These are phyloP conservation scores for Perizoma flavofasciatum DNA, from an alignment of 2,888 invertebrate genomes.

Conservation along the genomic window DNA sequence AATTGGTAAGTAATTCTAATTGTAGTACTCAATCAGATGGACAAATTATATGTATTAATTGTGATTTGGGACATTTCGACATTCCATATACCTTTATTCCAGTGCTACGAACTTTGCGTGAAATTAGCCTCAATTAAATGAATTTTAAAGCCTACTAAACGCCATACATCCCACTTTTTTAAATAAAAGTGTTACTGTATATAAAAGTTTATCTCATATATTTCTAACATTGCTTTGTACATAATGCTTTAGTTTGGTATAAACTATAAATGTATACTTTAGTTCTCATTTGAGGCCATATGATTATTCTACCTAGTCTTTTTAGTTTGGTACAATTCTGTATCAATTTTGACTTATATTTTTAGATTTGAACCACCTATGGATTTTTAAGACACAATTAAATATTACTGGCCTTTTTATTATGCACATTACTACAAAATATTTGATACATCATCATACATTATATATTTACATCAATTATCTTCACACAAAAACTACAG, in stretches of 20 bases:
- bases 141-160: constrained; percentile 19
- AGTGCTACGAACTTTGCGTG: background rate
- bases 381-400: constrained; percentile 16
- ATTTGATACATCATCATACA: background rate
- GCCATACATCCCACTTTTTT: constrained; percentile 47
- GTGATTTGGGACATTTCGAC: too few species aligned
- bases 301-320: constrained; percentile 63
- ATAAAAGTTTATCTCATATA: constrained; percentile 43
- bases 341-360: constrained; percentile 19
- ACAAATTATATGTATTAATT: too few species aligned
- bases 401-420: background rate
- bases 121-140: constrained; percentile 2
- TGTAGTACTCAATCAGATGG: too few species aligned
- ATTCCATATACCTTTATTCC: too few species aligned
- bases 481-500: too few species aligned
- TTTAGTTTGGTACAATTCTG: constrained; percentile 23
- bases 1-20: too few species aligned
- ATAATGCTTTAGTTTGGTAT: constrained; percentile 36
- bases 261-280: constrained; percentile 36
- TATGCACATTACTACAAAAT: background rate
- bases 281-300: constrained; percentile 65
- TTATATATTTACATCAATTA: too few species aligned
- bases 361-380: constrained; percentile 34
- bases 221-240: constrained; percentile 44
- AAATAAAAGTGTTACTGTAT: constrained; percentile 47